Conservation (phyloP, 2,797 vertebrate genomes). For the Lemur catta region DNA sequence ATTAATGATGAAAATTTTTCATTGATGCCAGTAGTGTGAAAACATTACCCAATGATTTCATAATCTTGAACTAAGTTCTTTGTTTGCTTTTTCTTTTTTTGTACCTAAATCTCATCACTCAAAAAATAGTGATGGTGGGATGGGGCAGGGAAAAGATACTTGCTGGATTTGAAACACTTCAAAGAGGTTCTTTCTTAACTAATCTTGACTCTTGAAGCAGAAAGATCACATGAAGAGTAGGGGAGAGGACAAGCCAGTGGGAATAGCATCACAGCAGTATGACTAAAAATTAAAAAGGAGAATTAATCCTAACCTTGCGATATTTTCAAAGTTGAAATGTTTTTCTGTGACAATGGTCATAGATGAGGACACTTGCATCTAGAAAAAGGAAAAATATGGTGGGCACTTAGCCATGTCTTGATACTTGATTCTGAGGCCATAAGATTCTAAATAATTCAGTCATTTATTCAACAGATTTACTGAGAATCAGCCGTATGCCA, state of each 20-base stretch:
- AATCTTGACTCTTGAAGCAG: not conserved
- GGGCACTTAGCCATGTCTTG: not conserved
- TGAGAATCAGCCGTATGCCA: not conserved
- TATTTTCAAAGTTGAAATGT: slow-evolving; percentile 39
- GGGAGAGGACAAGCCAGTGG: not conserved
- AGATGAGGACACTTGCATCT: not conserved
- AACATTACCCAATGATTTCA: not conserved
- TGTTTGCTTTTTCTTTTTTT: not conserved
- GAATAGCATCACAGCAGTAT: not conserved
- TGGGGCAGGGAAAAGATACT: not conserved
- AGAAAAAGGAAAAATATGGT: not conserved
- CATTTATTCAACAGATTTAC: not conserved
- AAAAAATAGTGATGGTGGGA: not conserved
- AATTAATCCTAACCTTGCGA: not conserved
- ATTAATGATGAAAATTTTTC: not conserved
- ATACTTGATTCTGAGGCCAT: not conserved
- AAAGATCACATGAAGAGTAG: not conserved
- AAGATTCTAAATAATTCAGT: not conserved
- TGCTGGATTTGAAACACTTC: not conserved
- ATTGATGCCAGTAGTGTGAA: not conserved
- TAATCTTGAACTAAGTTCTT: not conserved
- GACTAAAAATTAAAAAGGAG: slow-evolving; percentile 7
- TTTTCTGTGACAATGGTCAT: not conserved
- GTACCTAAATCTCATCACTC: not conserved
- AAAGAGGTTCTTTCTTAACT: not conserved